phyloP scores from a whole-genome alignment of 2,797 vertebrate species.

The Phrynocephalus forsythii region DNA sequence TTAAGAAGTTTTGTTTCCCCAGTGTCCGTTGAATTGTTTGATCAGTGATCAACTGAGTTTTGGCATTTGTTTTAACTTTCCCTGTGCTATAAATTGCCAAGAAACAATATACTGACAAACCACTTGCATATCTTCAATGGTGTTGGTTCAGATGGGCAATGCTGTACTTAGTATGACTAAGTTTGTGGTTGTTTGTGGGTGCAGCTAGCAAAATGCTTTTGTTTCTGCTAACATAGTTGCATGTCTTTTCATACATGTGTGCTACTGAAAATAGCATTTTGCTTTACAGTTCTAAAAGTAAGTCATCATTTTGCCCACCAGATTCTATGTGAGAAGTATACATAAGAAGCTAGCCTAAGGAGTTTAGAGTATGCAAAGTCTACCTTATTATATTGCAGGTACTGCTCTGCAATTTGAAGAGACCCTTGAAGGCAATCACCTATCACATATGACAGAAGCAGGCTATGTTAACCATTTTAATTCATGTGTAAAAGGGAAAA shows the following conservation, averaged over 20 bases:
- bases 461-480: background rate
- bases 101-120: background rate
- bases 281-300: background rate
- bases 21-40: background rate
- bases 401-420: background rate
- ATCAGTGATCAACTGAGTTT: background rate
- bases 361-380: background rate
- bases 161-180: background rate
- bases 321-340: background rate
- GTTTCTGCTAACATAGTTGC: background rate
- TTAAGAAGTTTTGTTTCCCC: background rate
- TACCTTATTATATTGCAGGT: background rate
- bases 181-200: background rate
- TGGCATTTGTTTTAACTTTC: background rate
- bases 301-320: background rate
- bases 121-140: background rate
- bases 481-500: background rate
- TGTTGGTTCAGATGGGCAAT: background rate
- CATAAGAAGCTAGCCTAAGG: background rate
- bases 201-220: background rate
- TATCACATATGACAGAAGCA: background rate
- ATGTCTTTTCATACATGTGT: background rate
- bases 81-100: background rate
- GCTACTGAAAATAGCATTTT: background rate
- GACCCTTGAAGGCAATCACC: background rate